Conservation (phyloP, 1,140 invertebrate genomes). For the Berghia stephanieae region DNA sequence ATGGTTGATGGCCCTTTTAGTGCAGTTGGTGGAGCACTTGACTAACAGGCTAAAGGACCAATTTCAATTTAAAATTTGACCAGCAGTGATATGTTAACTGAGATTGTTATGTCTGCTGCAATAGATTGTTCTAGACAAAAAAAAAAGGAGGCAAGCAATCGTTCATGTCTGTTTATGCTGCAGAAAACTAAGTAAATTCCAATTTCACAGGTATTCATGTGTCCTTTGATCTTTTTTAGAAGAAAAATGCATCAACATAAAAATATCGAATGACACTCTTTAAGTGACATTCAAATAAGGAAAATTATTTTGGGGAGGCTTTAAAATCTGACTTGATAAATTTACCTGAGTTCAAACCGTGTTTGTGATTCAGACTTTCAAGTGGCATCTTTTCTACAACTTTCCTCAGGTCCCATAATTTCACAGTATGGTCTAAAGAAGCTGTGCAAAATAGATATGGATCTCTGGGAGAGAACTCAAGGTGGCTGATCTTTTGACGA, state of each 20-base stretch:
- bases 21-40: too few relatives aligned
- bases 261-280: background rate
- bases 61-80: too few relatives aligned
- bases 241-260: background rate
- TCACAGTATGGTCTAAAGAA: slow-evolving; percentile 59
- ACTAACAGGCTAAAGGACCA: too few relatives aligned
- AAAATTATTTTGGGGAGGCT: background rate
- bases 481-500: slow-evolving; percentile 59
- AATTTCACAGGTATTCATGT: too few relatives aligned
- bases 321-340: background rate
- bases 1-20: too few relatives aligned
- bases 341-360: slow-evolving; percentile 59
- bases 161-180: too few relatives aligned
- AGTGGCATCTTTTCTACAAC: slow-evolving; percentile 48
- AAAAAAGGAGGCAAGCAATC: background rate
- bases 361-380: slow-evolving; percentile 51
- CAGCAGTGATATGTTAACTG: too few relatives aligned
- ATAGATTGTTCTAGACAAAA: too few relatives aligned
- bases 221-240: too few relatives aligned
- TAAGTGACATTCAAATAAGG: background rate
- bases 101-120: too few relatives aligned
- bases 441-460: slow-evolving; percentile 61
- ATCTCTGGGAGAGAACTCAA: slow-evolving; percentile 60
- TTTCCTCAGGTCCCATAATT: slow-evolving; percentile 63
- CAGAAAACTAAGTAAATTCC: too few relatives aligned